These are phyloP conservation scores for Calephelis perditalis DNA, from an alignment of 2,888 invertebrate species.

Conservation along the genomic window DNA sequence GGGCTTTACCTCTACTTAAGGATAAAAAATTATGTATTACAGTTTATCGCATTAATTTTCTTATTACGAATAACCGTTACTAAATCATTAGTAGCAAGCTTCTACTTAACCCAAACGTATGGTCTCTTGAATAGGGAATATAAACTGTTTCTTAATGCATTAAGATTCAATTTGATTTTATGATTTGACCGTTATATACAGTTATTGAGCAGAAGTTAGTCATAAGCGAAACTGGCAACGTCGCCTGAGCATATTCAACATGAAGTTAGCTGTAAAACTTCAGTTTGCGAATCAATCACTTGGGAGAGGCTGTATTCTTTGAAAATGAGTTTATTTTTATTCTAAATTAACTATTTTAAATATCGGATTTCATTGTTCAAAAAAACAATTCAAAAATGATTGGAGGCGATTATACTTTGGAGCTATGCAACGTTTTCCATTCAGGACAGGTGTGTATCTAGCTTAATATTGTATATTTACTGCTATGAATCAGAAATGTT, in stretches of 20 bases:
- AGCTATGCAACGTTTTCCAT: conserved; percentile 92
- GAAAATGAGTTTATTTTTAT: conserved; percentile 29
- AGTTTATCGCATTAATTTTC: too few species aligned
- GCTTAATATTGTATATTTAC: not conserved
- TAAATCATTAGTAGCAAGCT: not conserved
- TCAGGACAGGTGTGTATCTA: conserved; percentile 86
- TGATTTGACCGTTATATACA: conserved; percentile 40
- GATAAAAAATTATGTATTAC: too few species aligned
- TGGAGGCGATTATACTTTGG: conserved; percentile 90
- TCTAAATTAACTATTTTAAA: conserved; percentile 32
- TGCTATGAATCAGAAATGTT: too few species aligned
- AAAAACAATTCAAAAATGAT: conserved; percentile 76
- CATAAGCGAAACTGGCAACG: conserved; percentile 53
- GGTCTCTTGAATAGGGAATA: conserved; percentile 12
- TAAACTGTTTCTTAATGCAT: not conserved
- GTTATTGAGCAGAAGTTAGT: conserved; percentile 47
- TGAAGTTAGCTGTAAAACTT: conserved; percentile 54
- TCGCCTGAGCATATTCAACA: conserved; percentile 36
- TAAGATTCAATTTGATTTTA: conserved; percentile 31
- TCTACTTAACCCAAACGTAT: conserved; percentile 1
- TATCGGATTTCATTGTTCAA: conserved; percentile 27
- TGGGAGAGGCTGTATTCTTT: conserved; percentile 31
- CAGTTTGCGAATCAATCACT: conserved; percentile 43
- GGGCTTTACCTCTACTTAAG: too few species aligned
- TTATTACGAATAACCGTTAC: too few species aligned